A percentile compares a stretch with the other conserved stretches of the same genome.
Evolutionary conservation across 2,797 vertebrate species (phyloP).

Genomic region (Adelosebastes latens): DNA sequence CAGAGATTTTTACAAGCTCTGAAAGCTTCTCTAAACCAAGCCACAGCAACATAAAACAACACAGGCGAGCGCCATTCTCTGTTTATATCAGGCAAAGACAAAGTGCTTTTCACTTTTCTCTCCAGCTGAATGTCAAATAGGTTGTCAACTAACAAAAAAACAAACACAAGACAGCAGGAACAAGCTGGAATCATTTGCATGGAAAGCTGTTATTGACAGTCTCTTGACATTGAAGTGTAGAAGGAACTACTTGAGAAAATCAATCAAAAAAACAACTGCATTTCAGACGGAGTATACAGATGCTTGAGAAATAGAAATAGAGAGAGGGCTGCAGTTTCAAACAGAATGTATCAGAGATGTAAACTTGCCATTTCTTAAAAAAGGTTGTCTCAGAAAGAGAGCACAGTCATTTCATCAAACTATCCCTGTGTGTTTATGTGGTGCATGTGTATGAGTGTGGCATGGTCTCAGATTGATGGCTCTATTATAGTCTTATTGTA

Average conservation of each 20-base stretch:
- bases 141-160: conserved; percentile 42
- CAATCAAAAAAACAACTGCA: conserved; percentile 21
- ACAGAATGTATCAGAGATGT: neutral
- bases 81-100: conserved; percentile 36
- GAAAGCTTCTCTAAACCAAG: conserved; percentile 48
- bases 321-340: conserved; percentile 5
- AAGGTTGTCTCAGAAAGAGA: neutral
- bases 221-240: neutral
- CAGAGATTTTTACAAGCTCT: conserved; percentile 51
- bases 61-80: conserved; percentile 26
- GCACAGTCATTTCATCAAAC: conserved; percentile 6
- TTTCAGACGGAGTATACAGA: conserved; percentile 30
- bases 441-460: neutral
- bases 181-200: conserved; percentile 35
- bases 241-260: conserved; percentile 35
- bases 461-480: conserved; percentile 61
- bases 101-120: conserved; percentile 43
- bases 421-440: neutral
- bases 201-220: conserved; percentile 42
- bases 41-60: conserved; percentile 41
- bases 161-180: conserved; percentile 14
- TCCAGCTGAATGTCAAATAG: conserved; percentile 55
- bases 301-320: neutral
- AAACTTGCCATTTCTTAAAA: neutral
- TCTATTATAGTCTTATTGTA: conserved; percentile 76